Evolutionary conservation across 1,140 invertebrate genomes (phyloP), one percentile per base, ranked within the genome.

Genomic region (Zaprionus capensis): DNA sequence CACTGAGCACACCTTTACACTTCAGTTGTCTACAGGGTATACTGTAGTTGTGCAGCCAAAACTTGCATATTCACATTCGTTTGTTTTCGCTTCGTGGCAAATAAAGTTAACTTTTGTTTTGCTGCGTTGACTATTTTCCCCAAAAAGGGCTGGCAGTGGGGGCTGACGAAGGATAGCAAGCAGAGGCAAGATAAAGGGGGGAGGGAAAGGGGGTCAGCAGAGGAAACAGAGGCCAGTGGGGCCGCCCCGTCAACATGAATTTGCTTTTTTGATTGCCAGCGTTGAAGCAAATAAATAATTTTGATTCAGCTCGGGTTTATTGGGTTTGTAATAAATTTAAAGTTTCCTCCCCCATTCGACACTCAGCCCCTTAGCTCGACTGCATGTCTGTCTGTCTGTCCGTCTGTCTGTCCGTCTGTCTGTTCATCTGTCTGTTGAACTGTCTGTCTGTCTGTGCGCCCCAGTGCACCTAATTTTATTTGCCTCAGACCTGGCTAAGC

Each of bases 311-410:
- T 41, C 26, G 63, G 66, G 67, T 66, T 62, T 67, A 67, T 78
- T 55, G 64, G 71, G 65, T 70, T 73, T 78, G 80, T 70, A 83
- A 88, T 88, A 86, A 86, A 87, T 86, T 86, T 87, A 74, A 87
- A 87, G 80, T 80, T 63, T n/a, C 57, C 20, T 46, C 20, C 15
- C 41, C 17, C 28, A 17, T 9, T 46, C 15, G 6, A 46, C n/a
- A 46, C 41, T 17, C 41, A 17, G 15, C 41, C n/a, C 41, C n/a
- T n/a, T 3, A 7, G 41, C 5, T 9, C 5, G n/a, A 11, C 17
- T 17, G 11, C 7, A 11, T 4, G 5, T 31, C 34, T 14, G n/a
- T 59, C 56, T 17, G 14, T 1, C 14, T 56, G 6, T 20, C 28
- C 61, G 5, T 15, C 31, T 62, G 22, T 55, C 57, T 17, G 49